Percentiles rank a stretch among this genome's conserved stretches.
Conservation (phyloP, 37 sponge, comb jelly and placozoan species). For the Lycopodina hypogea region DNA sequence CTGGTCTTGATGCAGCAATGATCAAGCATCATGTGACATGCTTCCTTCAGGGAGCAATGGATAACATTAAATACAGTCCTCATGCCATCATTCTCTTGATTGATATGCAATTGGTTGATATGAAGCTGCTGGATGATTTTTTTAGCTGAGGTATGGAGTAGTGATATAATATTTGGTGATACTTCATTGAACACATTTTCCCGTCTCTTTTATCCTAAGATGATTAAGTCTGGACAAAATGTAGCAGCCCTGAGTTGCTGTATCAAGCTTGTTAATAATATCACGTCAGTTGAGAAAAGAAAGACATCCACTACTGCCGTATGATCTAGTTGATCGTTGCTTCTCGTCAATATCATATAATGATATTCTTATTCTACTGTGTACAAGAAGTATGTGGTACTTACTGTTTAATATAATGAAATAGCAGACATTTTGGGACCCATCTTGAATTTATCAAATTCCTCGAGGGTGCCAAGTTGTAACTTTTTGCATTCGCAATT, state of each 20-base stretch:
- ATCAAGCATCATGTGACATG: constrained; percentile 40
- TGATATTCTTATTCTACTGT: neutral
- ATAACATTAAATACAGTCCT: constrained; percentile 94
- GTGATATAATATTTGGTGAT: neutral
- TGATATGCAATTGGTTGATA: constrained; percentile 84
- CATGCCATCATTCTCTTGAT: constrained; percentile 91
- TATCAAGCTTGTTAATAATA: constrained; percentile 78
- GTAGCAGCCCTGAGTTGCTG: constrained; percentile 78
- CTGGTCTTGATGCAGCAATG: constrained; percentile 44
- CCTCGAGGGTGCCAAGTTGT: no score
- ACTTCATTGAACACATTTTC: neutral
- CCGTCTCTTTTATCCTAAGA: constrained; percentile 18
- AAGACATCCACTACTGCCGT: constrained; percentile 83
- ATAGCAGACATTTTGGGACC: no score
- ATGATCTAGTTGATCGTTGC: no score
- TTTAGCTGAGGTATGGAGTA: constrained; percentile 77
- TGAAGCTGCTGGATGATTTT: constrained; percentile 83
- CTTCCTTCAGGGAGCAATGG: constrained; percentile 75
- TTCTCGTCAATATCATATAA: neutral
- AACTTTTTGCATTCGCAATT: no score
- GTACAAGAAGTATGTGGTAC: no score
- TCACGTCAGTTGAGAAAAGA: constrained; percentile 76
- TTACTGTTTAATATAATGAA: no score
- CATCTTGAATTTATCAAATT: no score
- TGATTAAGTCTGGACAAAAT: constrained; percentile 77